phyloP scores from a whole-genome alignment of 2,113 vertebrate species.

The Ancistrus triradiatus region DNA sequence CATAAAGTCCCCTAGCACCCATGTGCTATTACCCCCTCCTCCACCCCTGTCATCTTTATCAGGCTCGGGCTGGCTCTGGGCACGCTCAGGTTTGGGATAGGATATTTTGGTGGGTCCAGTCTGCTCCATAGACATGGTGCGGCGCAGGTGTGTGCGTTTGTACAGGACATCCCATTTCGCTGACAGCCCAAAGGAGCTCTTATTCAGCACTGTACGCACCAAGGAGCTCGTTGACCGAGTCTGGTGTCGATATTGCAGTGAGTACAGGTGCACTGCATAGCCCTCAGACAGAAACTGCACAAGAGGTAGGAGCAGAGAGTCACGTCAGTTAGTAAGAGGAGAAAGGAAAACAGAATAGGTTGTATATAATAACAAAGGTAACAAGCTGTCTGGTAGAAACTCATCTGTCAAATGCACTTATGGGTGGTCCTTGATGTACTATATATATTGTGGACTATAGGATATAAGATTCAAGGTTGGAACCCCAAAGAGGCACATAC shows the following conservation, averaged over 20 bases:
- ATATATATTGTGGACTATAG: too few species aligned
- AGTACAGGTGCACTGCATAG: slow-evolving; percentile 89
- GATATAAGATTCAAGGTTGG: too few species aligned
- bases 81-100: slow-evolving; percentile 92
- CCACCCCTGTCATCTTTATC: slow-evolving; percentile 86
- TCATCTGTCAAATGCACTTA: too few species aligned
- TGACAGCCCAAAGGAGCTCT: slow-evolving; percentile 92
- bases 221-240: slow-evolving; percentile 86
- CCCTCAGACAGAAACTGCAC: slow-evolving; percentile 96
- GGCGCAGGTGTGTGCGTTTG: slow-evolving; percentile 89
- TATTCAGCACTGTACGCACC: slow-evolving; percentile 88
- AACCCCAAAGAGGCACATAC: too few species aligned
- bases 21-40: slow-evolving; percentile 63
- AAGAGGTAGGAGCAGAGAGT: too few species aligned
- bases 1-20: slow-evolving; percentile 81
- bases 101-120: slow-evolving; percentile 79
- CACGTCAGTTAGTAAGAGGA: too few species aligned
- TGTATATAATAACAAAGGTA: too few species aligned
- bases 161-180: slow-evolving; percentile 92
- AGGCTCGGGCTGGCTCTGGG: slow-evolving; percentile 95
- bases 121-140: slow-evolving; percentile 96
- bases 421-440: too few species aligned
- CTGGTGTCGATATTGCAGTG: slow-evolving; percentile 84
- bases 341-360: too few species aligned
- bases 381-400: too few species aligned